Base-by-base conservation (phyloP, 1,140 invertebrate genomes). In the Drosophila arawakana region DNA sequence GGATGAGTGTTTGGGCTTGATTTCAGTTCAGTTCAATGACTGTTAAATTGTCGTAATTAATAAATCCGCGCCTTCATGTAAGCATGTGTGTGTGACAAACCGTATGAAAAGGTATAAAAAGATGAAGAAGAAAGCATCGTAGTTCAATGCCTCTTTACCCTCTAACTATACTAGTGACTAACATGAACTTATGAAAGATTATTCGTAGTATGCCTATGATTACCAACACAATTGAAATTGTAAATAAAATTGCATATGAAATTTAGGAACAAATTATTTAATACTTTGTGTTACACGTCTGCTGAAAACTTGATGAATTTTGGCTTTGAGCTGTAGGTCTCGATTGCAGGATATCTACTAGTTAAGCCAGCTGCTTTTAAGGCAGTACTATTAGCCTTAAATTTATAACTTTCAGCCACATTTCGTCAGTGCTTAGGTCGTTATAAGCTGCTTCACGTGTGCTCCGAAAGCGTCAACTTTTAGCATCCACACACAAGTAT, bases 11-110 rank as follows among this genome's bases (percentile, higher is more conserved):
- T 66, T 54, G 50, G 52, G 49, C 47, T 63, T 70, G 55, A 35
- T 63, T 54, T 54, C 57, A 35, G 15, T 58, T 21, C 72, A 86
- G 76, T 89, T 86, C 80, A 86, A 72, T 89, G 84, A 86, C 84
- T 80, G 71, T 67, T 73, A 83, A 77, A 86, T 82, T 70, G 80
- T 69, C 83, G 80, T 83, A 74, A 82, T 88, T 77, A 88, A 83
- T 70, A 61, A 69, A 78, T 65, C 47, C 57, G 35, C 35, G 30
- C 39, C 39, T 47, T 54, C 50, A 35, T 47, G 5, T 46, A 11
- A 75, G 62, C 66, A 35, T 41, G 54, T 41, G 37, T 41, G 37
- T 41, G 15, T 15, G 47, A 49, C 18, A 25, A 25, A 30, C 11
- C 3, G 18, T 9, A 13, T 9, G 18, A 54, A 37, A 37, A 11